phyloP scores from a whole-genome alignment of 2,888 invertebrate species.

The Myathropa florea region DNA sequence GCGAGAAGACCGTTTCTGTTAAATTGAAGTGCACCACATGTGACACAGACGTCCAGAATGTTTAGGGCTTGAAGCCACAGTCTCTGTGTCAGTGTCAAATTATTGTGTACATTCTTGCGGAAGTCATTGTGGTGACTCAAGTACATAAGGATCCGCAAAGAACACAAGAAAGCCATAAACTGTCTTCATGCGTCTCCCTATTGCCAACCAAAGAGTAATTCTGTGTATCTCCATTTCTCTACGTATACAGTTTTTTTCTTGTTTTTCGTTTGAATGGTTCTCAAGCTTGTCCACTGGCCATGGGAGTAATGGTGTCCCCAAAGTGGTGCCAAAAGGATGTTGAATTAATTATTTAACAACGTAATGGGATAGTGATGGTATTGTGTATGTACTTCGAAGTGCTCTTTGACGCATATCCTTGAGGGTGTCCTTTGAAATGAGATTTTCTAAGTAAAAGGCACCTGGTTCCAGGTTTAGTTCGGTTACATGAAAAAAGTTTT shows the following conservation, averaged over 20 bases:
- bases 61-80: not conserved
- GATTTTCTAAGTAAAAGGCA: not conserved
- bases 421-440: not conserved
- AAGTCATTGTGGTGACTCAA: constrained; percentile 31
- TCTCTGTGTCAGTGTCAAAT: constrained; percentile 6
- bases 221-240: not conserved
- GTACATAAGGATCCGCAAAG: constrained; percentile 21
- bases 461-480: not conserved
- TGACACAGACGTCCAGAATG: not conserved
- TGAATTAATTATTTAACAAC: constrained; percentile 29
- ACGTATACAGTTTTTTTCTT: not conserved
- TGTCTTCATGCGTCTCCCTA: not conserved
- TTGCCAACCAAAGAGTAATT: constrained; percentile 6
- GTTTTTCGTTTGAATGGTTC: not conserved
- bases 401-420: not conserved
- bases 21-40: not conserved
- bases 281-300: not conserved
- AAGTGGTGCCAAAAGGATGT: constrained; percentile 25
- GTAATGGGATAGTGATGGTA: constrained; percentile 27
- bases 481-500: not conserved
- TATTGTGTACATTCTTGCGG: constrained; percentile 16
- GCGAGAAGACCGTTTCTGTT: not conserved
- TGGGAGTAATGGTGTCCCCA: constrained; percentile 6
- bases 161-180: constrained; percentile 28
- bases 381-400: not conserved